A percentile compares a stretch with the other conserved stretches of the same genome.
phyloP scores from a whole-genome alignment of 1,140 invertebrate genomes.

The Temnothorax longispinosus region DNA sequence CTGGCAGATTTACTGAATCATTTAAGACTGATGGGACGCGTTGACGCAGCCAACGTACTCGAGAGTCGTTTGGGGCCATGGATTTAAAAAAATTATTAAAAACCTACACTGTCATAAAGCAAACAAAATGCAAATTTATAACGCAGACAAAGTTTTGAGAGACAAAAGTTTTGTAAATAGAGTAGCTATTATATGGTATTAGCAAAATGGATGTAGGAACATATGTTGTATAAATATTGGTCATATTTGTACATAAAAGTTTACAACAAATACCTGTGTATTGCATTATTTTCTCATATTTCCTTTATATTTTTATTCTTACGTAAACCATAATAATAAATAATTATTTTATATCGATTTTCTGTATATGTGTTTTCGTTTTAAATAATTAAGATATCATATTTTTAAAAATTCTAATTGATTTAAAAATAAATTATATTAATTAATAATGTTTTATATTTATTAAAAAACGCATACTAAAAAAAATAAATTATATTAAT shows the following conservation, averaged over 20 bases:
- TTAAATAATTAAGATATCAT: neutral
- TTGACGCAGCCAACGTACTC: slow-evolving; percentile 95
- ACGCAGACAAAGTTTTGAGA: neutral
- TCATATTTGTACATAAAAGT: slow-evolving; percentile 76
- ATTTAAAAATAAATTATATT: neutral
- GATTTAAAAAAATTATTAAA: slow-evolving; percentile 79
- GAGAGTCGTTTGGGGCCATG: slow-evolving; percentile 95
- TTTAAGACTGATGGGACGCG: slow-evolving; percentile 96
- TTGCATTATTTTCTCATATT: neutral
- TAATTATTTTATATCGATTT: neutral
- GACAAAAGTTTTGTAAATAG: slow-evolving; percentile 70
- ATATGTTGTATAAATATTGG: slow-evolving; percentile 66
- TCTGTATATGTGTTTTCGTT: neutral
- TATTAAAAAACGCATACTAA: neutral
- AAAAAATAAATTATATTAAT: neutral
- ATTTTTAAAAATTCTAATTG: neutral
- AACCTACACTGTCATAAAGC: slow-evolving; percentile 27
- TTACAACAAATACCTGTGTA: slow-evolving; percentile 65
- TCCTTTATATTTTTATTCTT: no score
- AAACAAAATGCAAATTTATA: slow-evolving; percentile 46
- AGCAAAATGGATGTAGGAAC: slow-evolving; percentile 67
- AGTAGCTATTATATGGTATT: slow-evolving; percentile 50
- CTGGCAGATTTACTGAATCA: slow-evolving; percentile 95
- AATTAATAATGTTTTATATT: neutral
- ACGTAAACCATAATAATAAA: neutral